These are phyloP conservation scores for Clinocottus analis DNA, from an alignment of 2,113 vertebrate genomes.

Conservation along the genomic window DNA sequence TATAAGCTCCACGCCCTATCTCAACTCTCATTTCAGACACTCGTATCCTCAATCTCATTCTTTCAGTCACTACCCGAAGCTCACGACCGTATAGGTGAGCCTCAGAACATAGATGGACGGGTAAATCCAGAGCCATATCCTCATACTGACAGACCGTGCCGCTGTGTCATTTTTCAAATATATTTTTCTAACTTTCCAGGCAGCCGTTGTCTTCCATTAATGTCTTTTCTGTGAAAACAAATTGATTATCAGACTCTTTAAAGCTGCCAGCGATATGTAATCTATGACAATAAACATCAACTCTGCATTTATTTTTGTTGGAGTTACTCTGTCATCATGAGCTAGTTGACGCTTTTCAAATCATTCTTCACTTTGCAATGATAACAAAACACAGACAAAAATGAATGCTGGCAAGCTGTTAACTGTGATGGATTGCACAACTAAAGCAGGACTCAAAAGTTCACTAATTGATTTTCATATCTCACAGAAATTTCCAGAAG, in stretches of 20 bases:
- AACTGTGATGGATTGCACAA: background rate
- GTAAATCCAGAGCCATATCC: background rate
- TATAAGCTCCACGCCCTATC: background rate
- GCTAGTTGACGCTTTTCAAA: background rate
- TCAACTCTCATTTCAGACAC: background rate
- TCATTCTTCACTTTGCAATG: background rate
- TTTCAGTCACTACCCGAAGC: background rate
- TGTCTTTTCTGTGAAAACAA: background rate
- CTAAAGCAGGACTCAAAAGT: background rate
- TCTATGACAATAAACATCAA: background rate
- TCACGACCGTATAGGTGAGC: background rate
- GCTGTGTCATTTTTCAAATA: background rate
- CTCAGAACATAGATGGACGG: background rate
- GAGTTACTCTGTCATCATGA: background rate
- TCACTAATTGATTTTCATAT: slow-evolving; percentile 6
- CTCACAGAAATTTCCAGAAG: background rate
- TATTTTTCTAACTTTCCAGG: background rate
- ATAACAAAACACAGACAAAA: slow-evolving; percentile 1
- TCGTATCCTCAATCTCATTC: background rate
- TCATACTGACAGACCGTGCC: background rate
- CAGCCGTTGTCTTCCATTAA: background rate
- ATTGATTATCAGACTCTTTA: background rate
- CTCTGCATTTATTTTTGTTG: background rate
- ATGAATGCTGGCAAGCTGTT: background rate
- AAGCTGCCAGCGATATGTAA: background rate